Evolutionary conservation across 30 jellyfish, hydroid and myxozoan genomes (phyloP).

Genomic region (Rhopilema esculentum): DNA sequence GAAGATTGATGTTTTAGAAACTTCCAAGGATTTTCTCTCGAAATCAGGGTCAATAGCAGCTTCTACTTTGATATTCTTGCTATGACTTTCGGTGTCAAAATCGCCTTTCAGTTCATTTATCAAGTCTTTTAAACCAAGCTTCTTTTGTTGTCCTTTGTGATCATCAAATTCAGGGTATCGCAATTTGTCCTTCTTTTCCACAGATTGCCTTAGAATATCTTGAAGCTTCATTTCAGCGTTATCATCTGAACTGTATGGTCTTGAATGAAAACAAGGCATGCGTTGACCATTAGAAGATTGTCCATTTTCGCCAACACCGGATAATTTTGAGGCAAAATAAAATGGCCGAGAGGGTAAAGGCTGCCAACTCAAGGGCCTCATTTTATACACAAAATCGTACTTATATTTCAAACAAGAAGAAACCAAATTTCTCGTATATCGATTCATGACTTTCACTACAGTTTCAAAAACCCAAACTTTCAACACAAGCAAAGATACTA

Average conservation of each 20-base stretch:
- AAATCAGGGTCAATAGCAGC: background rate
- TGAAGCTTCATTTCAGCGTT: background rate
- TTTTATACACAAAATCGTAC: background rate
- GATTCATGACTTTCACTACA: background rate
- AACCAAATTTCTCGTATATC: background rate
- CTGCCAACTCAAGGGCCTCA: background rate
- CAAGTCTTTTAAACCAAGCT: background rate
- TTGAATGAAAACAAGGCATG: background rate
- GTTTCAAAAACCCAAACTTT: background rate
- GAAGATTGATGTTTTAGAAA: background rate
- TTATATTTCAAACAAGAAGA: background rate
- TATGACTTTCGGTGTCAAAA: background rate
- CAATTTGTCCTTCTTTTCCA: background rate
- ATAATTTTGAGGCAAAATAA: background rate
- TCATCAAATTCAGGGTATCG: background rate
- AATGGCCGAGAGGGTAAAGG: background rate
- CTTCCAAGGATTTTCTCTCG: background rate
- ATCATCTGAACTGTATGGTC: background rate
- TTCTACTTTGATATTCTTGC: background rate
- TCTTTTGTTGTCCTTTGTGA: background rate
- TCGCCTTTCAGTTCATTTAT: slow-evolving; percentile 23
- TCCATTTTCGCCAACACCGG: background rate
- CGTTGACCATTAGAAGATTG: background rate
- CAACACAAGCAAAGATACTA: background rate
- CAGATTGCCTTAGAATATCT: background rate